phyloP scores from a whole-genome alignment of 2,888 invertebrate species.

The Pelosia muscerda region DNA sequence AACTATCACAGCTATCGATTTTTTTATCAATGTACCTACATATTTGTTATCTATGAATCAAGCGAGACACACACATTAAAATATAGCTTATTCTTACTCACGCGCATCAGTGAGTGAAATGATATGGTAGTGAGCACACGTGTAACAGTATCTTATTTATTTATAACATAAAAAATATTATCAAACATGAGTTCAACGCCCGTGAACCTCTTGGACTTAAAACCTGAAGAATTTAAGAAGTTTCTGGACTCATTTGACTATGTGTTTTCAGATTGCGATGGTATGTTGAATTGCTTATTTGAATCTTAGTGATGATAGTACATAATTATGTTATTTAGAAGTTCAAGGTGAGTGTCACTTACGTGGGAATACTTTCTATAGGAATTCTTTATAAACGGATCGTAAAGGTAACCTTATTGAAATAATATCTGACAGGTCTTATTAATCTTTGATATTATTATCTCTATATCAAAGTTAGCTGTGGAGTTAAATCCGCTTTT shows the following conservation, averaged over 20 bases:
- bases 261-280: conserved; percentile 92
- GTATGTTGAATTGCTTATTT: conserved; percentile 72
- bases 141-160: conserved; percentile 43
- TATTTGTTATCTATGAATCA: conserved; percentile 6
- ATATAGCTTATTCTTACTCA: conserved; percentile 57
- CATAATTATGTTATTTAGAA: too few species aligned
- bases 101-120: conserved; percentile 58
- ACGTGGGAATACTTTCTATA: too few species aligned
- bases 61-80: conserved; percentile 53
- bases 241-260: conserved; percentile 90
- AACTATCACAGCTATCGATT: not conserved
- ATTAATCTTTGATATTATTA: too few species aligned
- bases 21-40: not conserved
- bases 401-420: too few species aligned
- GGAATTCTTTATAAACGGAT: too few species aligned
- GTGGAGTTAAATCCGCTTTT: too few species aligned
- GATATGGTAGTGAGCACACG: conserved; percentile 71
- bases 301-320: not conserved
- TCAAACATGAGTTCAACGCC: conserved; percentile 58
- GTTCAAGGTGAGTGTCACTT: too few species aligned
- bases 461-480: too few species aligned
- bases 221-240: conserved; percentile 75
- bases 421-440: too few species aligned
- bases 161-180: conserved; percentile 35
- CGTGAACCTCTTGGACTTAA: conserved; percentile 75